phyloP scores from a whole-genome alignment of 2,113 vertebrate species.

The Dasypus novemcinctus region DNA sequence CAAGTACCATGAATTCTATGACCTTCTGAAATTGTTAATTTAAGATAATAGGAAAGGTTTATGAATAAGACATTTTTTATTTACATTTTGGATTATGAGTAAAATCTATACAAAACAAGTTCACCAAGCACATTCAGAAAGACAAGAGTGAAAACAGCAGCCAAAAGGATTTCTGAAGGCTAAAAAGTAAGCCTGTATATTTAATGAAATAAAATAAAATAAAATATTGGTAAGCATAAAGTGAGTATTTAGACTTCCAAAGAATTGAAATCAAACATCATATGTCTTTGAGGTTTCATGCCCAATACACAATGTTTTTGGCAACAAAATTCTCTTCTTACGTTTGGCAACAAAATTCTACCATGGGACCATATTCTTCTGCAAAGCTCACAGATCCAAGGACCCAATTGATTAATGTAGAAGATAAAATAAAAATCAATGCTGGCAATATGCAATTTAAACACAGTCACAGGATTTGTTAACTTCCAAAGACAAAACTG shows the following conservation, averaged over 20 bases:
- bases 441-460: not conserved
- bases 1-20: not conserved
- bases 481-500: constrained; percentile 21
- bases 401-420: not conserved
- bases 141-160: not conserved
- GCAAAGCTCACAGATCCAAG: not conserved
- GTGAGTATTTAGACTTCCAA: not conserved
- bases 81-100: not conserved
- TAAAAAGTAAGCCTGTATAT: not conserved
- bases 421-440: not conserved
- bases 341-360: not conserved
- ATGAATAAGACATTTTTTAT: not conserved
- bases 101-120: not conserved
- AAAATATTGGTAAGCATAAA: not conserved
- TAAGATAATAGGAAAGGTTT: not conserved
- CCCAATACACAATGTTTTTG: not conserved
- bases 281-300: not conserved
- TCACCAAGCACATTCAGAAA: not conserved
- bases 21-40: constrained; percentile 4
- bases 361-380: not conserved
- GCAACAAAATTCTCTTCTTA: constrained; percentile 15
- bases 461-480: not conserved
- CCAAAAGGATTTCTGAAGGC: not conserved
- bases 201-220: not conserved
- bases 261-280: not conserved